Base-by-base conservation (phyloP, 2,888 invertebrate genomes). In the Cepaea hortensis region DNA sequence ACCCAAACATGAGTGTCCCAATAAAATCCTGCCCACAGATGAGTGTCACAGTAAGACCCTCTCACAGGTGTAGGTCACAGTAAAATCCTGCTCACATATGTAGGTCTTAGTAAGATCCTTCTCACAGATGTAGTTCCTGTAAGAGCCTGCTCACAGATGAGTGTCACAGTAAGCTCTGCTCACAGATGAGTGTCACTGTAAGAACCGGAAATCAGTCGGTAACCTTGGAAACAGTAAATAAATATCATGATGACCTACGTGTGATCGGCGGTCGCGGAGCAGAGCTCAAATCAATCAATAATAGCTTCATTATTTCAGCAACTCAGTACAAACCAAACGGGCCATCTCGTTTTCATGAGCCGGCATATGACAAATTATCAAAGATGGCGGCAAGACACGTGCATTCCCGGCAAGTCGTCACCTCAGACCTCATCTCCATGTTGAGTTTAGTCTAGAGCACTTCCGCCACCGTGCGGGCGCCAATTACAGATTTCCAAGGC, bases 341-440 rank as follows among this genome's bases (percentile, higher is more conserved):
- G 1, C 20, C 23, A 5, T 82, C 50, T 72, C 70, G 68, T 55
- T 50, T 82, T 72, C 70, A 23, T 72, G 65, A 3, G 50, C 73
- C 50, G 55, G n/a, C 7, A 23, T 68, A 81, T 50, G 55, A 72
- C 82, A 82, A 82, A 82, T 82, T 72, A 82, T 72, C 73, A 50
- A 20, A 70, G 35, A 82, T 82, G 82, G 55, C 82, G 72, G 73
- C 23, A 9, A 23, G 13, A 23, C 82, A 82, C 82, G 82, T 72
- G 82, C 73, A 20, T n/a, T 65, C 23, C 20, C 23, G 72, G 55
- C 18, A 82, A 50, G 55, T 82, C 72, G 50, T 50, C 72, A 65
- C 70, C 82, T 82, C 72, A 72, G 15, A 82, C 55, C 72, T 82
- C 82, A 82, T 82, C 82, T 23, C 50, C 72, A 72, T 55, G 55